These are phyloP conservation scores for Protosalanx chinensis DNA, from an alignment of 2,797 vertebrate species.

Conservation along the genomic window DNA sequence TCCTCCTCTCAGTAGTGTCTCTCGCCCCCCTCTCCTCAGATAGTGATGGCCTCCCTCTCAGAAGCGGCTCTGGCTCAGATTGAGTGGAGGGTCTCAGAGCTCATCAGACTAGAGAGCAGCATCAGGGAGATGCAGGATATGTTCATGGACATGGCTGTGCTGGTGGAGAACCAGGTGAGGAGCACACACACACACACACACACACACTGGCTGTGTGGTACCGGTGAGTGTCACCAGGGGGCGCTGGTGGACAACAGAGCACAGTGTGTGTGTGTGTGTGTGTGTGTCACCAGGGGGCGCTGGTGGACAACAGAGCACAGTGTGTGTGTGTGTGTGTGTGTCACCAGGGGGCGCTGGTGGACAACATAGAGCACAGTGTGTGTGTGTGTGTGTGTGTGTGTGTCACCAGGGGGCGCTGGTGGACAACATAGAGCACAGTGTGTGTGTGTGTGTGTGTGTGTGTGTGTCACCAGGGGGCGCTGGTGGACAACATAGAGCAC, in stretches of 20 bases:
- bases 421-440: not conserved
- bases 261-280: constrained; percentile 11
- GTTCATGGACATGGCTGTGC: constrained; percentile 98
- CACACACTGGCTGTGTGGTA: not conserved
- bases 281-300: not conserved
- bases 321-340: constrained; percentile 5
- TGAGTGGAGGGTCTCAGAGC: constrained; percentile 89
- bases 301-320: constrained; percentile 61
- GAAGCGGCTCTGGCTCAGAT: constrained; percentile 94
- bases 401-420: not conserved
- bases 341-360: constrained; percentile 70
- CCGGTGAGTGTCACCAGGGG: constrained; percentile 6
- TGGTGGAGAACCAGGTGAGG: constrained; percentile 94
- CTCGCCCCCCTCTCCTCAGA: constrained; percentile 65
- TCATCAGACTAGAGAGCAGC: constrained; percentile 94
- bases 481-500: constrained; percentile 61
- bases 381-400: constrained; percentile 17
- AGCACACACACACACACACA: constrained; percentile 11
- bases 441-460: constrained; percentile 3
- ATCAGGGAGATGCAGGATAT: constrained; percentile 95
- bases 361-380: constrained; percentile 74
- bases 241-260: no score
- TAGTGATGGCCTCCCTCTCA: constrained; percentile 93
- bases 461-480: not conserved
- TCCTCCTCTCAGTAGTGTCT: not conserved